A percentile compares a stretch with the other conserved stretches of the same genome.
phyloP scores from a whole-genome alignment of 2,113 vertebrate genomes.

The Mellivora capensis region DNA sequence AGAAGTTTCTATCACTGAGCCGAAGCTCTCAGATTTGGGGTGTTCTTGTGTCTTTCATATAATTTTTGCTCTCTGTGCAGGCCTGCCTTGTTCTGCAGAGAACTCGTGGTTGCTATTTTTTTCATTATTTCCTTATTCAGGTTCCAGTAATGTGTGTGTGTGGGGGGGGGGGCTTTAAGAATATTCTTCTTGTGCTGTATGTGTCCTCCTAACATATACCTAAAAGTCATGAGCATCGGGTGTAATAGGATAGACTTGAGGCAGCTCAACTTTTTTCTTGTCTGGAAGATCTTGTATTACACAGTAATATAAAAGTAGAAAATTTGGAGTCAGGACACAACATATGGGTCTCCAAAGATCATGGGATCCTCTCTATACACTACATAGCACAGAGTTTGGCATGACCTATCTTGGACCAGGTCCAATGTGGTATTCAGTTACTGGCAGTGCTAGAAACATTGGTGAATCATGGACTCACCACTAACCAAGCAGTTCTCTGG shows the following conservation, averaged over 20 bases:
- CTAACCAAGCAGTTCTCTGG: not conserved
- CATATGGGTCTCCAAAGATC: not conserved
- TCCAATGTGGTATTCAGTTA: not conserved
- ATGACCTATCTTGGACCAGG: not conserved
- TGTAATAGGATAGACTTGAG: conserved; percentile 29
- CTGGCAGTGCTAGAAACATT: conserved; percentile 1
- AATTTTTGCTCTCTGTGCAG: conserved; percentile 70
- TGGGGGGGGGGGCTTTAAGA: conserved; percentile 57
- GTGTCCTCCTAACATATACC: conserved; percentile 49
- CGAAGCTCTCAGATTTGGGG: conserved; percentile 66
- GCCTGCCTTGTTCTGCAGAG: conserved; percentile 66
- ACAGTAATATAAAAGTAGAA: conserved; percentile 55
- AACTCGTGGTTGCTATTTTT: conserved; percentile 71
- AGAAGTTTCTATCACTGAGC: conserved; percentile 65
- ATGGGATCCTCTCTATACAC: not conserved
- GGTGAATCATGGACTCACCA: conserved; percentile 13
- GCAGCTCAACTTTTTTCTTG: not conserved
- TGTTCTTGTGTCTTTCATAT: conserved; percentile 72
- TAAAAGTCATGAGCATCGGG: conserved; percentile 9
- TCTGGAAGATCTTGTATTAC: conserved; percentile 6
- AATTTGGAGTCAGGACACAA: conserved; percentile 20
- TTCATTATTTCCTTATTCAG: conserved; percentile 73
- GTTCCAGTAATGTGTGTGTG: conserved; percentile 55
- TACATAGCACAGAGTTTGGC: not conserved
- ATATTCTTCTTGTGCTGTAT: conserved; percentile 61